phyloP scores from a whole-genome alignment of 2,113 vertebrate genomes.

The Speoplatyrhinus poulsoni region DNA sequence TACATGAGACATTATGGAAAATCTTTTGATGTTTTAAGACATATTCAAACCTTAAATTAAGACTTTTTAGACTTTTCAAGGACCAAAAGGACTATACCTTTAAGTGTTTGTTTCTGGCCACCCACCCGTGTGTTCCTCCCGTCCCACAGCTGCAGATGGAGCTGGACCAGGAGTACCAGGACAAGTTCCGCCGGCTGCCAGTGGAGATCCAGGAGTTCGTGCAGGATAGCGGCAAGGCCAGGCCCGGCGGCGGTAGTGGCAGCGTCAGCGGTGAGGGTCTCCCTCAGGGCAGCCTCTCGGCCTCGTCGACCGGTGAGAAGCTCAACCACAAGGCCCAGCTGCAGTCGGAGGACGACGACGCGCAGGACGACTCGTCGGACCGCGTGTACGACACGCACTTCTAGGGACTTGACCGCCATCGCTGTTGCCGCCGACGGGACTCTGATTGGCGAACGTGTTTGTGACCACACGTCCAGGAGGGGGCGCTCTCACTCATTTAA shows the following conservation, averaged over 20 bases:
- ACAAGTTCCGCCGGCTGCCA: constrained; percentile 95
- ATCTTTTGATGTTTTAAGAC: no score
- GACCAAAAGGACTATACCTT: no score
- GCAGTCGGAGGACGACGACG: constrained; percentile 85
- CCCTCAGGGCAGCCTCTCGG: constrained; percentile 56
- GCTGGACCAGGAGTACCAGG: constrained; percentile 97
- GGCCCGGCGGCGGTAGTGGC: constrained; percentile 75
- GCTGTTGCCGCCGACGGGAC: constrained; percentile 34
- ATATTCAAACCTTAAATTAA: no score
- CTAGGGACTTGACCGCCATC: constrained; percentile 65
- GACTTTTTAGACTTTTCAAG: no score
- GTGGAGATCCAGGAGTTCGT: constrained; percentile 98
- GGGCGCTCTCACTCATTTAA: constrained; percentile 50
- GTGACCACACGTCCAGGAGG: constrained; percentile 42
- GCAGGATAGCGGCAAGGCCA: constrained; percentile 93
- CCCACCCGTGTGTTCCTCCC: constrained; percentile 28
- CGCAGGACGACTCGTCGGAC: constrained; percentile 79
- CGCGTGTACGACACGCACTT: constrained; percentile 90
- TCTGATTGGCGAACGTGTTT: constrained; percentile 47
- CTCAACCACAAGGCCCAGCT: constrained; percentile 81
- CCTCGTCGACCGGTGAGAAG: constrained; percentile 78
- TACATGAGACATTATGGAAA: no score
- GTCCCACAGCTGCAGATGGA: constrained; percentile 87
- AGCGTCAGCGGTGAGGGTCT: constrained; percentile 69
- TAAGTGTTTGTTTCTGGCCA: not conserved